Conservation (phyloP, 2,888 invertebrate genomes). For the Aleiodes testaceus region DNA sequence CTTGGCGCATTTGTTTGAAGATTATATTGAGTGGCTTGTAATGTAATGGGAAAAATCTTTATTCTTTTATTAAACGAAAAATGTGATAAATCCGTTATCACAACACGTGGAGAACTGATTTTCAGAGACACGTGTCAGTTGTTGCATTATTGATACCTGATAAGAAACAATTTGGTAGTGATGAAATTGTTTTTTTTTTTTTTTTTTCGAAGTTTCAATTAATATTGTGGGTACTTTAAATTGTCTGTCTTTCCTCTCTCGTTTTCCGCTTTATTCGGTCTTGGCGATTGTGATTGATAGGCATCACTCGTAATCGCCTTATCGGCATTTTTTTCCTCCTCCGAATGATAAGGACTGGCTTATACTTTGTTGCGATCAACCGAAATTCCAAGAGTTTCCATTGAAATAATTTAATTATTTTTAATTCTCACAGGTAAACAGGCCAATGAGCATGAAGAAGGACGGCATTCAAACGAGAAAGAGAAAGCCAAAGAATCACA, state of each 20-base stretch:
- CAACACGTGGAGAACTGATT: slow-evolving; percentile 28
- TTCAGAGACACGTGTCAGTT: slow-evolving; percentile 19
- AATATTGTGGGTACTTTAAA: no score
- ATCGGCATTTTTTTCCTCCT: not conserved
- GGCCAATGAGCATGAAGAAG: slow-evolving; percentile 98
- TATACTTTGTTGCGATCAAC: not conserved
- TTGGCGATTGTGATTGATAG: slow-evolving; percentile 15
- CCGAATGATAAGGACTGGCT: not conserved
- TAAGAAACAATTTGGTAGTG: not conserved
- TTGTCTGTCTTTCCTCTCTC: not conserved
- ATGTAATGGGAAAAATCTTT: not conserved
- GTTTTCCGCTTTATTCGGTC: not conserved
- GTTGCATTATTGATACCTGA: slow-evolving; percentile 16
- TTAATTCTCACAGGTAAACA: slow-evolving; percentile 81
- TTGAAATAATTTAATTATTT: not conserved
- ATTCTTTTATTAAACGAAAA: slow-evolving; percentile 12
- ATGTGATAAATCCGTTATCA: slow-evolving; percentile 29
- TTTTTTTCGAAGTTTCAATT: no score
- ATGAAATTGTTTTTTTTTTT: no score
- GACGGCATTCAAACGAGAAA: slow-evolving; percentile 98
- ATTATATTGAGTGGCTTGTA: slow-evolving; percentile 4
- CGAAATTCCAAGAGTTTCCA: not conserved
- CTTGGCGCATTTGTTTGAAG: slow-evolving; percentile 4
- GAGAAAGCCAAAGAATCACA: slow-evolving; percentile 86
- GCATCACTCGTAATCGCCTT: slow-evolving; percentile 18